Base-by-base conservation (phyloP, 2,797 vertebrate genomes). In the Melanotaenia parkinsoni region DNA sequence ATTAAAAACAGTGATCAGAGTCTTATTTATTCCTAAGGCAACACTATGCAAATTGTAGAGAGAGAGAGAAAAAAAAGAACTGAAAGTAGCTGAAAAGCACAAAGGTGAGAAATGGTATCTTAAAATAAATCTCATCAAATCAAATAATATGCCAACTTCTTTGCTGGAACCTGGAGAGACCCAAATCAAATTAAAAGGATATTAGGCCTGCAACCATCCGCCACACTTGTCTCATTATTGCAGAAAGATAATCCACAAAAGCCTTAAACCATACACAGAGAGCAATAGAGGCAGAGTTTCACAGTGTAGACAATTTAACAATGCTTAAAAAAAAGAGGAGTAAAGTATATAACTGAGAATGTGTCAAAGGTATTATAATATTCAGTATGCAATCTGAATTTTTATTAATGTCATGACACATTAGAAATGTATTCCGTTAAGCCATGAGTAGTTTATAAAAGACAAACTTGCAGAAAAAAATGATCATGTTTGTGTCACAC, bases 11-110 rank as follows among this genome's bases (percentile, higher is more conserved):
- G 70, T 70, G 80, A 88, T 85, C 76, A 81, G 69, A 86, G 84
- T 89, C 76, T 88, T 91, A 83, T 93, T 93, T 90, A 91, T 90
- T 94, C 91, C 90, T 92, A 93, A 93, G 91, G 92, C 92, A 94
- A 93, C 88, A 88, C 91, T 90, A 88, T 90, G 91, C 76, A 90
- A 86, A 91, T 87, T 89, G 81, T 58, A 74, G 58, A 77, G 69
- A 22, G 45, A 37, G 38, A 50, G 10, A 40, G 57, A 81, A 84
- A 81, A 81, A 86, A 87, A 89, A 87, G 63, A 90, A 85, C 77
- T 77, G 84, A 91, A 85, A 71, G 79, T 74, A 67, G 80, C 84
- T 88, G 85, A 92, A 90, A 83, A 88, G 84, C 83, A 88, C 83
- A 89, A 85, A 90, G 78, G 88, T 84, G 87, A 91, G 89, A 75